Evolutionary conservation across 92 coral and sea anemone genomes (phyloP), one percentile per base, ranked within the genome.

Genomic region (Umimayanthus kanabou): DNA sequence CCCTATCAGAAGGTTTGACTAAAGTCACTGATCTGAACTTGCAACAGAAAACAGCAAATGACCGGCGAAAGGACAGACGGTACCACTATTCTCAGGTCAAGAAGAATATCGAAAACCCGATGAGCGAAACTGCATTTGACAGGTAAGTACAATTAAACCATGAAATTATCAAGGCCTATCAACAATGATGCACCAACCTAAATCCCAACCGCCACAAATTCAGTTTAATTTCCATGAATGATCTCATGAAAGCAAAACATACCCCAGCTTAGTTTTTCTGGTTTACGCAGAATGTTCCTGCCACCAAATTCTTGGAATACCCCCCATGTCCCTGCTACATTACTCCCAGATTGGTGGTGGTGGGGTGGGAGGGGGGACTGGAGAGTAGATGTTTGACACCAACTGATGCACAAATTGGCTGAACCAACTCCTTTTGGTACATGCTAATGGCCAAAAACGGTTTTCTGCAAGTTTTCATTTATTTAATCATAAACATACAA

Each of bases 51-150:
- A 79, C 85, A 64, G 69, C 73, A 65, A 79, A 87, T 87, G 90
- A 87, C 39, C 57, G 39, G 50, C 40, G 90, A 79, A 87, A 70
- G 85, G 66, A 87, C 39, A 30, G 90, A 70, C 15, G 85, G 79
- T 28, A 87, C 77, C 85, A 64, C 76, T 77, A 87, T 45, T 45
- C 79, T 11, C 67, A 61, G 76, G 74, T 82, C 39, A 87, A 87
- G 81, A 67, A 74, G 43, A 87, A 77, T 57, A 81, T 77, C 58
- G 89, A 87, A 77, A 77, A 87, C 64, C 90, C 66, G 79, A 86
- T 76, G 89, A 55, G 80, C 25, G 89, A 77, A 58, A 87, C 84
- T 22, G 89, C 89, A 28, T 87, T 87, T 87, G 85, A 78, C 50
- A 87, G 79, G 80, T 87, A 78, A 87, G 55, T 86, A 78, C 67